Percentiles rank a stretch among this genome's conserved stretches.
Conservation (phyloP, 2,113 vertebrate genomes). For the Percopsis transmontana region DNA sequence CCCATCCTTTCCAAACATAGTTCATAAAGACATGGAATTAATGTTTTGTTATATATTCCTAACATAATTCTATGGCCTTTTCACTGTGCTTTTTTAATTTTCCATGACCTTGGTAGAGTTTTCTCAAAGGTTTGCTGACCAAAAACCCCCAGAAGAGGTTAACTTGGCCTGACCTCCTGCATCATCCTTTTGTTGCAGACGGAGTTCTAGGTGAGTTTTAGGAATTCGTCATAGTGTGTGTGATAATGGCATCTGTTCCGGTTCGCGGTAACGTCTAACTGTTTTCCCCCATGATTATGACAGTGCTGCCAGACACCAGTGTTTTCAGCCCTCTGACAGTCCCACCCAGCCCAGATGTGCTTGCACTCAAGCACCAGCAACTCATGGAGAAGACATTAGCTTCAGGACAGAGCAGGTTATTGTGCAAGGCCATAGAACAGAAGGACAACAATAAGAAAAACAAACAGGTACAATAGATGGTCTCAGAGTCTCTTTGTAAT, state of each 20-base stretch:
- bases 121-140: constrained; percentile 91
- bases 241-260: not conserved
- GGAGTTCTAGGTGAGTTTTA: constrained; percentile 82
- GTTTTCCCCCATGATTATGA: constrained; percentile 5
- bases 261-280: not conserved
- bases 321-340: constrained; percentile 85
- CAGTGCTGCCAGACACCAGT: constrained; percentile 79
- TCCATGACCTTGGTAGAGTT: constrained; percentile 79
- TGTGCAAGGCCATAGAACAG: constrained; percentile 79
- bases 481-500: not conserved
- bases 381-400: constrained; percentile 69
- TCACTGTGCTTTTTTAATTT: not conserved
- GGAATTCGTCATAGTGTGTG: not conserved
- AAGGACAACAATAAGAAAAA: constrained; percentile 67
- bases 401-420: constrained; percentile 76
- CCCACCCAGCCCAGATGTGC: constrained; percentile 80
- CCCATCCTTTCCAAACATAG: not conserved
- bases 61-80: not conserved
- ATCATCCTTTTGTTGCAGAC: constrained; percentile 92
- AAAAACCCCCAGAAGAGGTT: constrained; percentile 90
- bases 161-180: constrained; percentile 90
- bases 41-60: not conserved
- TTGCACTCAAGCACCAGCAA: constrained; percentile 85
- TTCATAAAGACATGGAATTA: not conserved
- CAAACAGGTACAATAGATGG: constrained; percentile 65